phyloP scores from a whole-genome alignment of 2,797 vertebrate genomes.

The Eutrigla gurnardus region DNA sequence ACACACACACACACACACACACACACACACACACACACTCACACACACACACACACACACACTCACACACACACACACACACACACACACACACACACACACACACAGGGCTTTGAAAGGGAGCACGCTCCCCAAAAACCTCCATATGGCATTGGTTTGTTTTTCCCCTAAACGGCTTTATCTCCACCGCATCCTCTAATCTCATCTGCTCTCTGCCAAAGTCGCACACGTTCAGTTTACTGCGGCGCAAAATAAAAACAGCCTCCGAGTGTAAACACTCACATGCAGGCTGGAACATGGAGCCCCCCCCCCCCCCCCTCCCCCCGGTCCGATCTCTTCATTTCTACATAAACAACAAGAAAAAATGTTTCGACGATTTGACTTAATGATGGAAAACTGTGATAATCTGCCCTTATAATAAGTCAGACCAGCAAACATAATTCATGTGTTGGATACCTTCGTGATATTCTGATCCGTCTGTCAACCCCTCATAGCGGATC shows the following conservation, averaged over 20 bases:
- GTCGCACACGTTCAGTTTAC: slow-evolving; percentile 58
- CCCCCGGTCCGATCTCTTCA: slow-evolving; percentile 49
- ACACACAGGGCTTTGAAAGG: slow-evolving; percentile 37
- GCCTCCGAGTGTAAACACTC: slow-evolving; percentile 52
- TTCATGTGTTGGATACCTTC: slow-evolving; percentile 50
- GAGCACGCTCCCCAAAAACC: slow-evolving; percentile 27
- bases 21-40: slow-evolving; percentile 31
- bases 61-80: no score
- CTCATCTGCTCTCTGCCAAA: slow-evolving; percentile 56
- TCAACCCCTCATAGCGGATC: slow-evolving; percentile 49
- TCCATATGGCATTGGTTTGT: slow-evolving; percentile 68
- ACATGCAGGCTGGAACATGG: slow-evolving; percentile 23
- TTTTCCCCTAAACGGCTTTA: slow-evolving; percentile 58
- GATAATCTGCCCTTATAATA: slow-evolving; percentile 40
- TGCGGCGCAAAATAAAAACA: slow-evolving; percentile 39
- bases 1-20: slow-evolving; percentile 25
- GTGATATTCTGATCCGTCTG: slow-evolving; percentile 55
- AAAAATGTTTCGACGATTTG: slow-evolving; percentile 21
- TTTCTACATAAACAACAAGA: slow-evolving; percentile 50
- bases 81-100: no score
- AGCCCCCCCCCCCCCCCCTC: slow-evolving; percentile 13
- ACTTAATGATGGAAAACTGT: slow-evolving; percentile 22
- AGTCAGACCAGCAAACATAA: slow-evolving; percentile 44
- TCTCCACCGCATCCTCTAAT: slow-evolving; percentile 58
- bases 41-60: slow-evolving; percentile 22